These are phyloP conservation scores for Amblyornis subalaris DNA, from an alignment of 2,113 vertebrate species.

Conservation along the genomic window DNA sequence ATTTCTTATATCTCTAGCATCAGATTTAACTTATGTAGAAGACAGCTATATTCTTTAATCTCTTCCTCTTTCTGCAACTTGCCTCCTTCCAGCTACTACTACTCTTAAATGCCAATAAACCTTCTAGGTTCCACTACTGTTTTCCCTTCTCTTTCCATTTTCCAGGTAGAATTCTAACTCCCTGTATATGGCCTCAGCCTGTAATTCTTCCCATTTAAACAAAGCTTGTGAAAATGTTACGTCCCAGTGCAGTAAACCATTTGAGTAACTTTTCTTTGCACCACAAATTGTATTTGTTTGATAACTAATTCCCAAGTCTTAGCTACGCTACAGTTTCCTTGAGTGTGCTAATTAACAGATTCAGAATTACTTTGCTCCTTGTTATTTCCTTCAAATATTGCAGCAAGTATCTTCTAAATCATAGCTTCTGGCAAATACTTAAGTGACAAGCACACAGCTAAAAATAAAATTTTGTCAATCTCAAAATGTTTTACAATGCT, in stretches of 20 bases:
- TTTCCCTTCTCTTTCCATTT: not conserved
- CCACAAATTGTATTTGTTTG: not conserved
- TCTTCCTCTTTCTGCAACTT: not conserved
- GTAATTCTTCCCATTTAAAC: not conserved
- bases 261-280: not conserved
- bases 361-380: not conserved
- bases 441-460: not conserved
- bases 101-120: not conserved
- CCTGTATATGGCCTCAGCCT: rapidly evolving
- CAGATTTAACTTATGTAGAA: not conserved
- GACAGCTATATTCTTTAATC: not conserved
- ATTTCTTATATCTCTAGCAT: not conserved
- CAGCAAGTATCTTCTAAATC: not conserved
- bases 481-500: not conserved
- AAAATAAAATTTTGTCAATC: not conserved
- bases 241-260: not conserved
- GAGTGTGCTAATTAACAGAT: not conserved
- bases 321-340: not conserved
- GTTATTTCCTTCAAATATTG: not conserved
- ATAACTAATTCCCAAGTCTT: not conserved
- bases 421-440: not conserved
- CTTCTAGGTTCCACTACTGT: not conserved
- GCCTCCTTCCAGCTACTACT: not conserved
- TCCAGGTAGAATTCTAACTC: not conserved
- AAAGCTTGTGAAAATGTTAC: slow-evolving; percentile 17